phyloP scores from a whole-genome alignment of 2,113 vertebrate species.

The Leucoraja erinaceus region DNA sequence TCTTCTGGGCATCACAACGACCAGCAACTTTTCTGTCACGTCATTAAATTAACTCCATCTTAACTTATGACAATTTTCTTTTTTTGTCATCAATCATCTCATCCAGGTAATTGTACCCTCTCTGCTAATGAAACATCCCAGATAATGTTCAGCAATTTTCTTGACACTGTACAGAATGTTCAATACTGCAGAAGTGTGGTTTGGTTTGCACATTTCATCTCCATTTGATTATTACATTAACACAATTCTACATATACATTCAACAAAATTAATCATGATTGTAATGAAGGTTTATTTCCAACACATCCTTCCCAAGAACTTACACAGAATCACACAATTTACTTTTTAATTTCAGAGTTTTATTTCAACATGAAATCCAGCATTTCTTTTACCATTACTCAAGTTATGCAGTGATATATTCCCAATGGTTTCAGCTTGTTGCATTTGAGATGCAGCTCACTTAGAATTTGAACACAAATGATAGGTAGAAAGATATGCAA shows the following conservation, averaged over 20 bases:
- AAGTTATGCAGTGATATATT: not conserved
- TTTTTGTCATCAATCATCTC: not conserved
- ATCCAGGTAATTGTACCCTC: not conserved
- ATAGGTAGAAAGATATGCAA: not conserved
- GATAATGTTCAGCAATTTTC: not conserved
- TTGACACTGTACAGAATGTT: not conserved
- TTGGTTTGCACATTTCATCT: not conserved
- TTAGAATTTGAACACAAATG: not conserved
- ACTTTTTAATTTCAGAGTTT: no score
- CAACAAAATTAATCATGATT: not conserved
- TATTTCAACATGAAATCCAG: not conserved
- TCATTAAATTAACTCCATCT: not conserved
- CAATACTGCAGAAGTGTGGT: not conserved
- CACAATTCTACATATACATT: not conserved
- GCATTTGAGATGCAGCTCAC: not conserved
- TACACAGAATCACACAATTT: not conserved
- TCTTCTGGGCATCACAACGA: not conserved
- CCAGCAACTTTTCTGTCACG: not conserved
- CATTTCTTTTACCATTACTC: not conserved
- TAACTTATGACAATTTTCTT: not conserved
- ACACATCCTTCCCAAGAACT: not conserved
- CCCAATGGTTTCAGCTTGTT: not conserved
- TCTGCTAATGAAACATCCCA: not conserved
- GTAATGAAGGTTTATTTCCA: not conserved
- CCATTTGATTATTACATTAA: not conserved